These are phyloP conservation scores for Patella caerulea DNA, from an alignment of 2,888 invertebrate species.

Conservation along the genomic window DNA sequence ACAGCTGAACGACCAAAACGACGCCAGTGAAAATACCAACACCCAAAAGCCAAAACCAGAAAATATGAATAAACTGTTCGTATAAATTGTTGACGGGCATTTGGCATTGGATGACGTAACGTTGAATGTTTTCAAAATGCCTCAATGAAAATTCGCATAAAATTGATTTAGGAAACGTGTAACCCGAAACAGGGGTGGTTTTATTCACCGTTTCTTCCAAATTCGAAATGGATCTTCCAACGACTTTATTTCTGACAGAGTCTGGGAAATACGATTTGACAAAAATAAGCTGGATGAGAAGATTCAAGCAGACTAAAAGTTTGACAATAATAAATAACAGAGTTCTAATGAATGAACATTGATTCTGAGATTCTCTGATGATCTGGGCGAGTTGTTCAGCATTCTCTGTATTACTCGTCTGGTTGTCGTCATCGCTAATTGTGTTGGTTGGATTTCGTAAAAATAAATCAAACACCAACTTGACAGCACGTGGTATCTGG, in stretches of 20 bases:
- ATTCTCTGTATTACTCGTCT: neutral
- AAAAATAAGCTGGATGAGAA: neutral
- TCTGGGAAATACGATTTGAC: neutral
- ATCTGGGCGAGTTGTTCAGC: neutral
- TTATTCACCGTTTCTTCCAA: neutral
- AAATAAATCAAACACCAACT: neutral
- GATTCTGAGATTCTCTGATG: neutral
- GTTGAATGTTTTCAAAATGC: neutral
- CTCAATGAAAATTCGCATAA: neutral
- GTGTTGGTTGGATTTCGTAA: neutral
- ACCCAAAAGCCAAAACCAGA: neutral
- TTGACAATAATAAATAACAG: neutral
- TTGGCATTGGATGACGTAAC: neutral
- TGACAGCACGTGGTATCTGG: neutral
- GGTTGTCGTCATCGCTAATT: too few species aligned
- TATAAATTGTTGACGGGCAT: neutral
- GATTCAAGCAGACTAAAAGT: neutral
- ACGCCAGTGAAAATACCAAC: neutral
- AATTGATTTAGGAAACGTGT: neutral
- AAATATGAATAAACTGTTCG: neutral
- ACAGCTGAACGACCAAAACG: neutral
- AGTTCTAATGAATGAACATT: neutral
- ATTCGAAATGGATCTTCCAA: neutral
- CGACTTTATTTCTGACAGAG: neutral
- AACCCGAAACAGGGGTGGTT: too few species aligned